phyloP scores from a whole-genome alignment of 2,113 vertebrate genomes.

The Carassius gibelio region DNA sequence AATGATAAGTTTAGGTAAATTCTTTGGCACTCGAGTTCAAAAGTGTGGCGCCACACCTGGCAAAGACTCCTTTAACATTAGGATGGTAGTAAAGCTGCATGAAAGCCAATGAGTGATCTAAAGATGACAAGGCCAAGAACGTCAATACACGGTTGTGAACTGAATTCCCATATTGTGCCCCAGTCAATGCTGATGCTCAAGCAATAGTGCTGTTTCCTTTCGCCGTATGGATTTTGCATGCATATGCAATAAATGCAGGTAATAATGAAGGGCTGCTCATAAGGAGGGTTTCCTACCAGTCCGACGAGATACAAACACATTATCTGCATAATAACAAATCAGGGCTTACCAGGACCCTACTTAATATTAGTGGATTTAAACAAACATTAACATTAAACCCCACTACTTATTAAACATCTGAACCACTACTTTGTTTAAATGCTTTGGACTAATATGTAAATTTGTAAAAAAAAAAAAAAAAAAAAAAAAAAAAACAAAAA shows the following conservation, averaged over 20 bases:
- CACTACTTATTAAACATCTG: not conserved
- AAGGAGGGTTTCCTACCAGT: not conserved
- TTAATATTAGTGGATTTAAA: not conserved
- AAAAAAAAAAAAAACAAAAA: too few species aligned
- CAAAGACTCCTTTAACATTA: not conserved
- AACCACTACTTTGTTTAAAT: not conserved
- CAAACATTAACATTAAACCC: not conserved
- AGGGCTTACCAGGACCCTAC: not conserved
- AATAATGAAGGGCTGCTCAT: not conserved
- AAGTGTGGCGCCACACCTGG: not conserved
- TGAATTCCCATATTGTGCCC: constrained; percentile 4
- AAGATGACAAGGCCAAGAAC: not conserved
- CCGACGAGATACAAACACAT: not conserved
- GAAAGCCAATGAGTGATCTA: constrained; percentile 2
- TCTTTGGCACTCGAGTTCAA: constrained; percentile 1
- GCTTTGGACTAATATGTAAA: not conserved
- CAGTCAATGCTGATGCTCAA: not conserved
- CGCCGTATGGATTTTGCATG: constrained; percentile 4
- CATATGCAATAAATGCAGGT: not conserved
- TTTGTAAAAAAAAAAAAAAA: not conserved
- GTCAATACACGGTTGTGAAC: not conserved
- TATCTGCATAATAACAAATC: not conserved
- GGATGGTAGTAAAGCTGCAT: not conserved
- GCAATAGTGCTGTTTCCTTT: not conserved
- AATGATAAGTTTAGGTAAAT: not conserved